These are phyloP conservation scores for Rhinophrynus dorsalis DNA, from an alignment of 2,797 vertebrate genomes.

Conservation along the genomic window DNA sequence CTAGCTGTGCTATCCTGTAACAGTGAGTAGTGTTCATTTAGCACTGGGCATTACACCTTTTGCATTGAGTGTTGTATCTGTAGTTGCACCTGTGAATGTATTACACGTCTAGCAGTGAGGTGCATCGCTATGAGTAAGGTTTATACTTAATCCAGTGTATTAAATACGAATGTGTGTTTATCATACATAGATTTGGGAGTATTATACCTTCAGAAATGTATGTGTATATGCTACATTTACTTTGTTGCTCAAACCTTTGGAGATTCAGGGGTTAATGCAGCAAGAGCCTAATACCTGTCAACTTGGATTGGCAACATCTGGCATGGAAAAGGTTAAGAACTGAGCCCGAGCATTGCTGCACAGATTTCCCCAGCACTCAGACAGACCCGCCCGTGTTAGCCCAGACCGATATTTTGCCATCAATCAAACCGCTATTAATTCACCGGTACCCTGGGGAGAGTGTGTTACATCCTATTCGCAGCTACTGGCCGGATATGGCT, in stretches of 20 bases:
- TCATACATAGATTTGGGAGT: too few species aligned
- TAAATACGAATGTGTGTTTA: too few species aligned
- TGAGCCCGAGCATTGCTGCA: neutral
- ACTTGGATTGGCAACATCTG: too few species aligned
- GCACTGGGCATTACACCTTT: neutral
- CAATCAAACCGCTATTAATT: conserved; percentile 5
- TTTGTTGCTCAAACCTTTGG: too few species aligned
- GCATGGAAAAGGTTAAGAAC: neutral
- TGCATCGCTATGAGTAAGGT: too few species aligned
- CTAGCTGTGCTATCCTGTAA: neutral
- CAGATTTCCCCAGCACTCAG: neutral
- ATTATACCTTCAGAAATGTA: too few species aligned
- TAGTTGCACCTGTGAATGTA: too few species aligned
- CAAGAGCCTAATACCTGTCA: too few species aligned
- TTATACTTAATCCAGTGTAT: too few species aligned
- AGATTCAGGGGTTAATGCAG: too few species aligned
- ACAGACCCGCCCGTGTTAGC: neutral
- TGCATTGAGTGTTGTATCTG: neutral
- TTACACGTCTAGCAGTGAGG: neutral
- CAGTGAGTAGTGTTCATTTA: neutral
- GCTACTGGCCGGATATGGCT: conserved; percentile 1
- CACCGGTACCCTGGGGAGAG: neutral
- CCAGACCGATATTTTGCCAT: conserved; percentile 11
- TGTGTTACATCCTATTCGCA: conserved; percentile 16
- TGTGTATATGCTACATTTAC: too few species aligned